Evolutionary conservation across 2,888 invertebrate genomes (phyloP).

Genomic region (Ormyrus thymus): DNA sequence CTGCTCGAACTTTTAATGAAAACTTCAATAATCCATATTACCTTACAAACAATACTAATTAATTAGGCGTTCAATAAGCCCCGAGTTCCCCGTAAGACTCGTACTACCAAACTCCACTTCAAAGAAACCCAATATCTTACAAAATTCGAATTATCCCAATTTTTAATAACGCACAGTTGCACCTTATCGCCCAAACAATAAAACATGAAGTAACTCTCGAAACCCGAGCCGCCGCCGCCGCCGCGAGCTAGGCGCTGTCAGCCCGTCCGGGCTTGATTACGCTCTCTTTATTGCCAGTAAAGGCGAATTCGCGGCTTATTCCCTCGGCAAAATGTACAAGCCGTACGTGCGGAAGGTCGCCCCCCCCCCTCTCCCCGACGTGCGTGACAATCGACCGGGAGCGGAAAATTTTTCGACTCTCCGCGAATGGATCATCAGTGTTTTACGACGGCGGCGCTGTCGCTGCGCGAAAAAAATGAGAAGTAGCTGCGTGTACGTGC

Average conservation of each 20-base stretch:
- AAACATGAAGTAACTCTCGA: slow-evolving; percentile 9
- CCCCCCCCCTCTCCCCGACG: too few relatives aligned
- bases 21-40: too few relatives aligned
- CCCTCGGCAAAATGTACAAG: background rate
- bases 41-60: too few relatives aligned
- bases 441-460: slow-evolving; percentile 9
- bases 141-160: too few relatives aligned
- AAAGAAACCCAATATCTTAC: too few relatives aligned
- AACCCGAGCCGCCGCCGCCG: background rate
- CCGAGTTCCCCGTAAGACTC: too few relatives aligned
- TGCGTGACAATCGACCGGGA: too few relatives aligned
- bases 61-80: too few relatives aligned
- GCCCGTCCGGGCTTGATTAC: slow-evolving; percentile 32
- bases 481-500: background rate
- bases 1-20: too few relatives aligned
- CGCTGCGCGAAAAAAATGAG: background rate
- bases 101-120: too few relatives aligned
- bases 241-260: background rate
- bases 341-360: background rate
- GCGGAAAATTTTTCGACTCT: background rate
- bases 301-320: slow-evolving; percentile 31
- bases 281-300: slow-evolving; percentile 46
- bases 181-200: background rate
- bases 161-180: too few relatives aligned
- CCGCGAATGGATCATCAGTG: slow-evolving; percentile 19